Evolutionary conservation across 2,888 invertebrate species (phyloP).

Genomic region (Atrina japonica): DNA sequence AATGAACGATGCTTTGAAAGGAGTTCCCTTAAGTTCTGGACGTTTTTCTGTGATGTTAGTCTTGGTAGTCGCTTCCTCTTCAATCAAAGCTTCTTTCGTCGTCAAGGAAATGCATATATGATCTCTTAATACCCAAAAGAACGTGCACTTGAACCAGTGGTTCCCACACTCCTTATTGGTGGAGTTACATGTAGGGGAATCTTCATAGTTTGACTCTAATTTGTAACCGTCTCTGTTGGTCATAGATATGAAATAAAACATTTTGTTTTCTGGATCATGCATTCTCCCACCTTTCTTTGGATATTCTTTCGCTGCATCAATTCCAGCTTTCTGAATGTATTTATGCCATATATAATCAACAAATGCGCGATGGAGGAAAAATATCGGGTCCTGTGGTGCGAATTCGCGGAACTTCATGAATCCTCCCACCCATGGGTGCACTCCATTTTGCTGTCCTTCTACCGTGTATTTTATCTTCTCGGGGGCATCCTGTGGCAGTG

Average conservation of each 20-base stretch:
- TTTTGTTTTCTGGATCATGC: background rate
- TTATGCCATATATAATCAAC: conserved; percentile 1
- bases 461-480: background rate
- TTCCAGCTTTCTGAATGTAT: background rate
- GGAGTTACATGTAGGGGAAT: conserved; percentile 2
- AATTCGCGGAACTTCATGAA: background rate
- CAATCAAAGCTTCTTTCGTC: background rate
- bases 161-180: background rate
- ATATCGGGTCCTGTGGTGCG: background rate
- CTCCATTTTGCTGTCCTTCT: conserved; percentile 8
- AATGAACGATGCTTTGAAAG: background rate
- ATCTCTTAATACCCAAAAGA: background rate
- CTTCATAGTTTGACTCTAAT: background rate
- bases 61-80: background rate
- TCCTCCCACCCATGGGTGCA: conserved; percentile 2
- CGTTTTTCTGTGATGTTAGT: too few species aligned
- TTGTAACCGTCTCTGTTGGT: conserved; percentile 1
- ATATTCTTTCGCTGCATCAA: background rate
- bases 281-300: background rate
- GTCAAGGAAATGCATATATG: background rate
- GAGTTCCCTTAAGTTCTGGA: background rate
- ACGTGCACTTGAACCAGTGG: conserved; percentile 1
- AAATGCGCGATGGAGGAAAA: conserved; percentile 2
- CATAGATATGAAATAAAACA: background rate
- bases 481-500: background rate